Conservation (phyloP, 2,113 vertebrate species). For the Actenoides lindsayi region DNA sequence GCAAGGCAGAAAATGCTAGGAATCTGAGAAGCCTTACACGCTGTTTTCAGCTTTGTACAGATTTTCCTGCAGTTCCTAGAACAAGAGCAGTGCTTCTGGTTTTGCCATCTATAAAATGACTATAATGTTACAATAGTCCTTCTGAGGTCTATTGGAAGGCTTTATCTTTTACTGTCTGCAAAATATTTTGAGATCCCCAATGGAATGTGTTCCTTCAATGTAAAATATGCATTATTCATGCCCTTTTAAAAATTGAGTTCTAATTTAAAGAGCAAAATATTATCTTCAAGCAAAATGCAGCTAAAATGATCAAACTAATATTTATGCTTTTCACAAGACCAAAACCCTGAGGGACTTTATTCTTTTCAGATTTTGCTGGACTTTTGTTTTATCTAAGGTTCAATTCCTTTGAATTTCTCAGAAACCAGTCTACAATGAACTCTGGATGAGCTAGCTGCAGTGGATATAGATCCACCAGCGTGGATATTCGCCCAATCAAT, state of each 20-base stretch:
- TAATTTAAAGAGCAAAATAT: background rate
- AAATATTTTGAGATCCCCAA: background rate
- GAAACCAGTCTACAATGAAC: background rate
- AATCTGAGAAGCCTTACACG: background rate
- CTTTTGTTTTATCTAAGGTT: background rate
- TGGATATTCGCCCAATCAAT: background rate
- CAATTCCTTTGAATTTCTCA: background rate
- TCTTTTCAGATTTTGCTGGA: background rate
- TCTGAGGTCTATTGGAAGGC: background rate
- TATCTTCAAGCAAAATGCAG: background rate
- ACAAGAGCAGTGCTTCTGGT: background rate
- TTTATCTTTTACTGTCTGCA: background rate
- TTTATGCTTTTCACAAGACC: background rate
- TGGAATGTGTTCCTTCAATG: background rate
- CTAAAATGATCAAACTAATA: background rate
- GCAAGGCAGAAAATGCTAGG: background rate
- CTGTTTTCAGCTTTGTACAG: background rate
- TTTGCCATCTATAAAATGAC: background rate
- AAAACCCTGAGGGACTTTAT: background rate
- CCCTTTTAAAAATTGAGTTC: background rate
- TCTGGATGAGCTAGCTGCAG: background rate
- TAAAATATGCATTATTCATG: slow-evolving; percentile 16
- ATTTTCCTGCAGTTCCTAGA: background rate
- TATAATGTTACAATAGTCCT: background rate
- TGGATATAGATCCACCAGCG: background rate